Base-by-base conservation (phyloP, 2,113 vertebrate species). In the Hemichromis elongatus region DNA sequence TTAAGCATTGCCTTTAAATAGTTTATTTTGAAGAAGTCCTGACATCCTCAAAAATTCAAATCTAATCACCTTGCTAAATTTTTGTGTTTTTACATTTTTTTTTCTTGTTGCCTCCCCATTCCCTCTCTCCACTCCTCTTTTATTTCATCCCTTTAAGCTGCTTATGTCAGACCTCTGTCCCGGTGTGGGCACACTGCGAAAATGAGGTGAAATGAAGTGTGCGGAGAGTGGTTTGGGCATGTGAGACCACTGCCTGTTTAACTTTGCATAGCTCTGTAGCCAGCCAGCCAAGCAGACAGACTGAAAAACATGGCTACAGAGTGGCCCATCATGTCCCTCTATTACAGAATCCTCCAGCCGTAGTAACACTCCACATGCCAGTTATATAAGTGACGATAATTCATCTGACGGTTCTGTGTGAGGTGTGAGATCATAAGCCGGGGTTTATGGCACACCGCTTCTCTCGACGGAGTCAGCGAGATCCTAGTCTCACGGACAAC, bases 371-470 rank as follows among this genome's bases (percentile, higher is more conserved):
- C 77, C 45, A 83, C 86, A 84, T 81, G 79, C 63, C 80, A 35
- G 86, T 92, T 94, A 92, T 84, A 80, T 92, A 93, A 92, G 82
- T 81, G 79, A 79, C 80, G 88, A 85, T 79, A 91, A 90, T 87
- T 90, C 77, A 83, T 89, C 61, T 86, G 89, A 89, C 54, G 35
- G 19, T 80, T 9, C 84, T 70, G 53, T 56, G 56, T 78, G 92
- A 94, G 92, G 94, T 94, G 90, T 93, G 87, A 92, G 90, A 90
- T 90, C 88, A 84, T 85, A 92, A 86, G 2, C 77, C 35, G 45
- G 89, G 89, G 89, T 18, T 92, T 77, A 86, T 83, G 55, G 81
- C 86, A 68, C 88, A 77, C 28, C 83, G 83, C 86, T 80, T 68
- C 80, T 52, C 61, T 84, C 73, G 37, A 54, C 21, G 4, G 42